Base-by-base conservation (phyloP, 1,140 invertebrate genomes). In the Ostrea denselamellosa region DNA sequence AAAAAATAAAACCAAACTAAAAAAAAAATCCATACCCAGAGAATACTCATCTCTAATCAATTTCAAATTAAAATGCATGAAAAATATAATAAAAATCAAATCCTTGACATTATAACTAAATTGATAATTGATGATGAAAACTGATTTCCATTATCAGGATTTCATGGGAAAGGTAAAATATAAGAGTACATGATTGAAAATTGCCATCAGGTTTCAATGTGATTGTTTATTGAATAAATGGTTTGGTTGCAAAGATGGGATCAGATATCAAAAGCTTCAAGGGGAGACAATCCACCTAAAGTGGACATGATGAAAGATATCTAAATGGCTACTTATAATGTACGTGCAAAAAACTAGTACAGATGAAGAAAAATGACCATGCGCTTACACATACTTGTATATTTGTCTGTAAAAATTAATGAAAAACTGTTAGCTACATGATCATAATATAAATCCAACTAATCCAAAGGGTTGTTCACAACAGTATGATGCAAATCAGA, bases 331-430 rank as follows among this genome's bases (percentile, higher is more conserved):
- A 68, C 22, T 22, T 14, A 77, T 34, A 34, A 77, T 77, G 25
- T 77, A 17, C 25, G 28, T 77, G 68, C 68, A 28, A 25, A 62
- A 44, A 58, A 85, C 10, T 10, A 62, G 12, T 58, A 10, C 19
- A 85, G 4, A 54, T 22, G 54, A 54, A 52, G 53, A 34, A 34
- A 83, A n/a, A 17, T 52, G 28, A 54, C 83, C 52, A 54, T 85
- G 83, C 68, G 68, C 68, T 77, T 77, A 77, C 68, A 77, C 68
- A 77, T 77, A 77, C 68, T 77, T 34, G 68, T 28, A 34, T 25
- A 77, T 34, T 77, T 28, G 68, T 77, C 68, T 77, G 68, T 77
- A 77, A 77, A 19, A 77, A 77, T 25, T 25, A 77, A 77, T 77
- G 68, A 77, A 28, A 77, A 77, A 28, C 8, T 77, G 68, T 77